Base-by-base conservation (phyloP, 2,888 invertebrate species). In the Geotrupes spiniger region DNA sequence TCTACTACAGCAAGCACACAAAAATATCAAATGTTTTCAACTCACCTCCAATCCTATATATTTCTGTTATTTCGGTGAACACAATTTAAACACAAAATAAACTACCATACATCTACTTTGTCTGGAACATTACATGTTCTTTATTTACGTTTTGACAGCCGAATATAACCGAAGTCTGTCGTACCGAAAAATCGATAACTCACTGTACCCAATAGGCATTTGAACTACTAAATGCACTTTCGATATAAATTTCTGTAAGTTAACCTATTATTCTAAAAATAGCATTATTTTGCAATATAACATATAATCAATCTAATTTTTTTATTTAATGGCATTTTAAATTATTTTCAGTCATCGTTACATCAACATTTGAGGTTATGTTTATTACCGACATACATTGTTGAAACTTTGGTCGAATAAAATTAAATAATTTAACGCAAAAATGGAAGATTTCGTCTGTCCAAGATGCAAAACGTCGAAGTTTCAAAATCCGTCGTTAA, bases 391-490 rank as follows among this genome's bases (percentile, higher is more conserved):
- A n/a, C n/a, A n/a, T n/a, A n/a, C n/a, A n/a, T n/a, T n/a, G n/a
- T n/a, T n/a, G n/a, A n/a, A n/a, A n/a, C n/a, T n/a, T n/a, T n/a
- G n/a, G n/a, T n/a, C n/a, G n/a, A n/a, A n/a, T n/a, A n/a, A n/a
- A n/a, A n/a, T n/a, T n/a, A n/a, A n/a, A n/a, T n/a, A 21, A 33
- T 14, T 15, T 33, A 10, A 33, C 9, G 14, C 15, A 50, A 62
- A 48, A 49, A 88, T 88, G 87, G 87, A 88, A 58, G 91, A 92
- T 63, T 85, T 87, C 74, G 87, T 85, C 17, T 95, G 97, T 77
- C 96, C 96, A 53, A 84, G 95, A 73, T 98, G 98, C 76, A 94
- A 95, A 79, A 95, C 96, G 28, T 93, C 86, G 38, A 97, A 97
- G 76, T 97, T 96, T 71, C 83, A 96, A 73, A 98, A 98, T 76